Evolutionary conservation across 2,888 invertebrate species (phyloP).

Genomic region (Apotomis capreana): DNA sequence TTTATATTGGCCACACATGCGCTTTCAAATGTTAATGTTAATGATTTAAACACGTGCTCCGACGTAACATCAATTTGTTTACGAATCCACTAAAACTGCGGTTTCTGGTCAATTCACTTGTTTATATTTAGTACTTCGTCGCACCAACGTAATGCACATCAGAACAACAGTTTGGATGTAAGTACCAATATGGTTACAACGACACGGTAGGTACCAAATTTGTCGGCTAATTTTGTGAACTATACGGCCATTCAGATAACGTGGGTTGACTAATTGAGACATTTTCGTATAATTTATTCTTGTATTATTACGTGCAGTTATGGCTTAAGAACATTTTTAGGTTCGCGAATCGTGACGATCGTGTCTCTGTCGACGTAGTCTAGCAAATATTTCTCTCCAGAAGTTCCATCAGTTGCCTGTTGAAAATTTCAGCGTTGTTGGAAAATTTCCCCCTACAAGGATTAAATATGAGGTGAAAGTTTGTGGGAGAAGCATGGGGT

Average conservation of each 20-base stretch:
- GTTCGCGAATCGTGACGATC: no score
- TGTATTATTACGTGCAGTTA: not conserved
- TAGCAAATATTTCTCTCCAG: no score
- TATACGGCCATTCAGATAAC: not conserved
- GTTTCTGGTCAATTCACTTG: slow-evolving; percentile 11
- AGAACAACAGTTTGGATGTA: not conserved
- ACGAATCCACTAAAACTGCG: slow-evolving; percentile 10
- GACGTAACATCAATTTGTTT: slow-evolving; percentile 28
- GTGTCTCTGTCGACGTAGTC: no score
- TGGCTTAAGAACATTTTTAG: not conserved
- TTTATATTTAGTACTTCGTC: not conserved
- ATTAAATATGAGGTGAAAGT: no score
- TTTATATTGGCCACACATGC: slow-evolving; percentile 7
- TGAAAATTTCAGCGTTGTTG: no score
- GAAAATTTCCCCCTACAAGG: no score
- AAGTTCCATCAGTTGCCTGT: no score
- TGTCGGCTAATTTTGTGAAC: not conserved
- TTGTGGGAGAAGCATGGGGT: no score
- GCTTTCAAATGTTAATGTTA: slow-evolving; percentile 37
- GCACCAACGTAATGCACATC: not conserved
- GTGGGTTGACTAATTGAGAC: slow-evolving; percentile 10
- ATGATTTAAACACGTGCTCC: slow-evolving; percentile 33
- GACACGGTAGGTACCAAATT: not conserved
- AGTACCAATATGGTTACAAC: not conserved
- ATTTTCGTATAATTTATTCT: slow-evolving; percentile 8